Conservation (phyloP, 2,888 invertebrate genomes). For the Spodoptera picta region DNA sequence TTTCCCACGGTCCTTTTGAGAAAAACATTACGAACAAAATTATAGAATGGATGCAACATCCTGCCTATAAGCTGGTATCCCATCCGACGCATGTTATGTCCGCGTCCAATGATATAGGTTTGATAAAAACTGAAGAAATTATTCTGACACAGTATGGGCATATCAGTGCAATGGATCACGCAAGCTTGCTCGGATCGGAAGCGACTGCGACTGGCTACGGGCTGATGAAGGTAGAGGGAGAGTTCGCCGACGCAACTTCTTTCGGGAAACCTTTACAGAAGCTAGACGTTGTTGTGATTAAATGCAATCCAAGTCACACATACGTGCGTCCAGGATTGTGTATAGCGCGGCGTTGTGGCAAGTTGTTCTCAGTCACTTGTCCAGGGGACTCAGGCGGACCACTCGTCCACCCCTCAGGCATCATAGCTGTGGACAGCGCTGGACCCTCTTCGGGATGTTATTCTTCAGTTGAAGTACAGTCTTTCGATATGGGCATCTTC, state of each 20-base stretch:
- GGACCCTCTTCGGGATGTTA: neutral
- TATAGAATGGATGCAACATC: neutral
- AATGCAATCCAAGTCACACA: neutral
- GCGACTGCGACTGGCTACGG: conserved; percentile 1
- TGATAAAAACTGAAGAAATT: conserved; percentile 1
- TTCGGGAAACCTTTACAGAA: conserved; percentile 5
- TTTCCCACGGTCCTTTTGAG: neutral
- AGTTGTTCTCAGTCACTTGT: neutral
- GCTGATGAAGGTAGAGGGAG: neutral
- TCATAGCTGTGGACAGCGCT: conserved; percentile 2
- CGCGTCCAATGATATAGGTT: conserved; percentile 3
- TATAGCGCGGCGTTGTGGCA: conserved; percentile 1
- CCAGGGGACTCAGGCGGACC: conserved; percentile 8
- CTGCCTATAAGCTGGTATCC: neutral
- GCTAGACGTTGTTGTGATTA: neutral
- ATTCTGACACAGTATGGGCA: neutral
- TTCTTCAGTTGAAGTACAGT: too few species aligned
- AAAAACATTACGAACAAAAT: neutral
- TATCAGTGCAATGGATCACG: conserved; percentile 1
- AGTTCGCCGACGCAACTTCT: neutral
- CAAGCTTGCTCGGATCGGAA: conserved; percentile 4
- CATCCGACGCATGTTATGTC: neutral
- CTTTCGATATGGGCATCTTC: neutral
- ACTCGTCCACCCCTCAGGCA: conserved; percentile 4
- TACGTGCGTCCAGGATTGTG: neutral